Evolutionary conservation across 2,113 vertebrate genomes (phyloP).

Genomic region (Toxotes jaculatrix): DNA sequence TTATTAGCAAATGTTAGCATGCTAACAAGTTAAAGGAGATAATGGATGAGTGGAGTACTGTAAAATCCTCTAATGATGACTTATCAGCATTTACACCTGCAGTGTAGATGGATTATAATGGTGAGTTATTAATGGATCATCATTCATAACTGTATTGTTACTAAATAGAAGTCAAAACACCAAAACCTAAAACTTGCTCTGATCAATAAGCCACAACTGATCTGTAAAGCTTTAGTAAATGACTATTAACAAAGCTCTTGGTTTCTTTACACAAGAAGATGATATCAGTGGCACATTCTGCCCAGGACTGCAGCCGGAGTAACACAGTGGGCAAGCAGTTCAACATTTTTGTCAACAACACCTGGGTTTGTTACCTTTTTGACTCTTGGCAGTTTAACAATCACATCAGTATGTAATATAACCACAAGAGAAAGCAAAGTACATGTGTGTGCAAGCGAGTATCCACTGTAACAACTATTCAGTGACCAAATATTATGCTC

Average conservation of each 20-base stretch:
- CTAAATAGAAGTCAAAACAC: not conserved
- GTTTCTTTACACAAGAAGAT: not conserved
- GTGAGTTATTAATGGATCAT: not conserved
- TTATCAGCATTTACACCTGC: no score
- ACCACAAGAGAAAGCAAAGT: not conserved
- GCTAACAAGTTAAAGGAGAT: not conserved
- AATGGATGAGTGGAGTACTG: not conserved
- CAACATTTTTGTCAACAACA: constrained; percentile 5
- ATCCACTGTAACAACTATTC: constrained; percentile 17
- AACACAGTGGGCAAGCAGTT: not conserved
- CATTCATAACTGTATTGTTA: not conserved
- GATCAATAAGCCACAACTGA: not conserved
- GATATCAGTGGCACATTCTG: constrained; percentile 5
- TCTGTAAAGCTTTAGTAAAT: not conserved
- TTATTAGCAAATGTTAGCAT: not conserved
- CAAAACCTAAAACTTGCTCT: not conserved
- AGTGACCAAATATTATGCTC: constrained; percentile 30
- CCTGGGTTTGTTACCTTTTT: not conserved
- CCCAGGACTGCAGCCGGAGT: constrained; percentile 32
- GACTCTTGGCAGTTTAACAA: not conserved
- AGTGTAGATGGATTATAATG: no score
- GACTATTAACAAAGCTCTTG: not conserved
- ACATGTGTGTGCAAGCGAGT: not conserved
- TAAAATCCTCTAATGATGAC: no score
- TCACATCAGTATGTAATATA: not conserved